These are phyloP conservation scores for Recurvirostra avosetta DNA, from an alignment of 2,113 vertebrate species.

Conservation along the genomic window DNA sequence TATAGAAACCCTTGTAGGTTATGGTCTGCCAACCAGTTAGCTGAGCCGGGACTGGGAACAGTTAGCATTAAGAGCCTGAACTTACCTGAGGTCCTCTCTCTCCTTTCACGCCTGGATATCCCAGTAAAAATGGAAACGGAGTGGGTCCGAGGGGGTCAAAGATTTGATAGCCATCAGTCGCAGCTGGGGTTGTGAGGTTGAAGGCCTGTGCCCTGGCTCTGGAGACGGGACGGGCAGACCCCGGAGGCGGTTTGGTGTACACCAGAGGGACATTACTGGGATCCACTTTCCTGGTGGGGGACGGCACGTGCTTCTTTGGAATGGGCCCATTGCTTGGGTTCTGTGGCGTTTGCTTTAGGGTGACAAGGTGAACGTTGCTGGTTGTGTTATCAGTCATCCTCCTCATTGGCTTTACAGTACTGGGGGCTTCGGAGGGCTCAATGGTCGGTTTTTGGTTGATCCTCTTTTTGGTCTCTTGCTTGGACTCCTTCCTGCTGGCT, in stretches of 20 bases:
- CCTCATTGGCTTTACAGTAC: neutral
- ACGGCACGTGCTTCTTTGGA: slow-evolving; percentile 35
- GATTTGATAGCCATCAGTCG: slow-evolving; percentile 79
- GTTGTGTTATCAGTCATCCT: slow-evolving; percentile 32
- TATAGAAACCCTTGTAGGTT: neutral
- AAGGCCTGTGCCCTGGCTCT: neutral
- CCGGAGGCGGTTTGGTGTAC: slow-evolving; percentile 53
- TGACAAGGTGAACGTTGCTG: neutral
- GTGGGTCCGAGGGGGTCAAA: slow-evolving; percentile 81
- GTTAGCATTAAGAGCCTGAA: neutral
- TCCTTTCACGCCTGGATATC: slow-evolving; percentile 86
- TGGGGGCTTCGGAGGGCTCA: neutral
- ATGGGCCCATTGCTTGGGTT: neutral
- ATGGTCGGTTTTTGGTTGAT: slow-evolving; percentile 13
- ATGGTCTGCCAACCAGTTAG: neutral
- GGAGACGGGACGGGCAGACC: neutral
- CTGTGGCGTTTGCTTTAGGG: slow-evolving; percentile 26
- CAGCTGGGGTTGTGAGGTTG: slow-evolving; percentile 72
- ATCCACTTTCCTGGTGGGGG: slow-evolving; percentile 53
- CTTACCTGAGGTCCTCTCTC: slow-evolving; percentile 88
- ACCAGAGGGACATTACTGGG: slow-evolving; percentile 36
- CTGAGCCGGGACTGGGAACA: rapidly evolving
- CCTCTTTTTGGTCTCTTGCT: slow-evolving; percentile 44
- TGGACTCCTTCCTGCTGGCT: slow-evolving; percentile 10
- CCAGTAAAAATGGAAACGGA: slow-evolving; percentile 78